Conservation (phyloP, 2,797 vertebrate species). For the Phaenicophaeus curvirostris region DNA sequence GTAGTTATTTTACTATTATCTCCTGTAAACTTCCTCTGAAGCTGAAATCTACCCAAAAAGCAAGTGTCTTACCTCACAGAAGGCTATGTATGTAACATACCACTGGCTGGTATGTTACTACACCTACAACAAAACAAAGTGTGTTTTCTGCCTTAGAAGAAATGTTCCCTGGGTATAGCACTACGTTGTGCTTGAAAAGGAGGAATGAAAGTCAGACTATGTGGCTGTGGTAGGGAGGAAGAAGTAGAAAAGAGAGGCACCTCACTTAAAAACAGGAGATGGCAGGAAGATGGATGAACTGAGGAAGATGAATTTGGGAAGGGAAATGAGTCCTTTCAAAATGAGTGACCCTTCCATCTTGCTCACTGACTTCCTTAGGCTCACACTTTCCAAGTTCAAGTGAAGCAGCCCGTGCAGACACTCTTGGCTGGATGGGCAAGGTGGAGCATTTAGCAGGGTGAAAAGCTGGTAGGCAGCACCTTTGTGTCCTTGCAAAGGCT, state of each 20-base stretch:
- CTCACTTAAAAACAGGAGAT: slow-evolving; percentile 42
- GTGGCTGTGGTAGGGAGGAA: not conserved
- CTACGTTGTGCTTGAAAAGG: not conserved
- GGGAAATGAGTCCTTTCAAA: slow-evolving; percentile 65
- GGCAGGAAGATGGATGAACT: slow-evolving; percentile 53
- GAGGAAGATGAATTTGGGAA: slow-evolving; percentile 44
- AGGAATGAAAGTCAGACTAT: not conserved
- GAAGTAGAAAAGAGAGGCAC: not conserved
- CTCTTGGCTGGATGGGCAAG: not conserved
- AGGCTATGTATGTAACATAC: too few species aligned
- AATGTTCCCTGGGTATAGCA: not conserved
- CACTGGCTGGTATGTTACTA: not conserved
- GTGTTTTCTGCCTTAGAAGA: slow-evolving; percentile 3
- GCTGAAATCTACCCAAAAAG: not conserved
- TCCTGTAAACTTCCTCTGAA: not conserved
- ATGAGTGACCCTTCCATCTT: slow-evolving; percentile 62
- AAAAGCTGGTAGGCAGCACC: not conserved
- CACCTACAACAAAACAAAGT: not conserved
- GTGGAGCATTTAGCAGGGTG: not conserved
- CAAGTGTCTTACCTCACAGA: not conserved
- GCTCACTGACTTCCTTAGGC: slow-evolving; percentile 42
- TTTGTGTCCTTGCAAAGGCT: not conserved
- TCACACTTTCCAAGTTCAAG: not conserved
- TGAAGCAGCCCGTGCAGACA: not conserved
- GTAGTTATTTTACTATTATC: not conserved